A percentile compares a stretch with the other conserved stretches of the same genome.
phyloP scores from a whole-genome alignment of 2,888 invertebrate species.

The Cylindroiulus punctatus region DNA sequence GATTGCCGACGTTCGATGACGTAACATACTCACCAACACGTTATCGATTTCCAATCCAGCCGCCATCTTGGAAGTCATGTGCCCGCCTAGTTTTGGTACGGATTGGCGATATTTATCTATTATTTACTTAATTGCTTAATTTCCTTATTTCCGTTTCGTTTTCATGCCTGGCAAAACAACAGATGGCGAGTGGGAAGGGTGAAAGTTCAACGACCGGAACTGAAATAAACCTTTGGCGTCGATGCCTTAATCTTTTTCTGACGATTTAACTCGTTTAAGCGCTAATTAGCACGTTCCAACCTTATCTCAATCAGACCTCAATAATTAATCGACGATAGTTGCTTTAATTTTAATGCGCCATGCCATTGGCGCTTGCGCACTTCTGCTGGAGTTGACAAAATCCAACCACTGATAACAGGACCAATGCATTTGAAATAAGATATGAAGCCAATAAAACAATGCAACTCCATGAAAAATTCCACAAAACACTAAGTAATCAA shows the following conservation, averaged over 20 bases:
- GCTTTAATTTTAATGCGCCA: not conserved
- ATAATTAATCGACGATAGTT: not conserved
- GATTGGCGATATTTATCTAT: constrained; percentile 17
- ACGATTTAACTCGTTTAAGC: not conserved
- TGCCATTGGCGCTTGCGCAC: not conserved
- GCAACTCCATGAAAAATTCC: no score
- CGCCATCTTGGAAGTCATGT: not conserved
- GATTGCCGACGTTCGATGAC: not conserved
- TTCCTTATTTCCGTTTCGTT: constrained; percentile 20
- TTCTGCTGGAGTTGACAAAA: not conserved
- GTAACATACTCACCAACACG: not conserved
- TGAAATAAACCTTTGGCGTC: not conserved
- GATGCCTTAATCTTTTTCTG: constrained; percentile 4
- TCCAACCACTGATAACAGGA: not conserved
- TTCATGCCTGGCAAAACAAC: not conserved
- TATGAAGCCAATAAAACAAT: no score
- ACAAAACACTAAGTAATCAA: no score
- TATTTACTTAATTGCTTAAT: constrained; percentile 36
- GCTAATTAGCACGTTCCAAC: not conserved
- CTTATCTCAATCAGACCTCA: not conserved
- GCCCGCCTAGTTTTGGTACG: not conserved
- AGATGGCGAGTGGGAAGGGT: constrained; percentile 21
- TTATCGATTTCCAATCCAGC: constrained; percentile 17
- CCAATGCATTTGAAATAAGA: not conserved
- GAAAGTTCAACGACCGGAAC: constrained; percentile 33